Base-by-base conservation (phyloP, 1,140 invertebrate species). In the Lepidurus arcticus region DNA sequence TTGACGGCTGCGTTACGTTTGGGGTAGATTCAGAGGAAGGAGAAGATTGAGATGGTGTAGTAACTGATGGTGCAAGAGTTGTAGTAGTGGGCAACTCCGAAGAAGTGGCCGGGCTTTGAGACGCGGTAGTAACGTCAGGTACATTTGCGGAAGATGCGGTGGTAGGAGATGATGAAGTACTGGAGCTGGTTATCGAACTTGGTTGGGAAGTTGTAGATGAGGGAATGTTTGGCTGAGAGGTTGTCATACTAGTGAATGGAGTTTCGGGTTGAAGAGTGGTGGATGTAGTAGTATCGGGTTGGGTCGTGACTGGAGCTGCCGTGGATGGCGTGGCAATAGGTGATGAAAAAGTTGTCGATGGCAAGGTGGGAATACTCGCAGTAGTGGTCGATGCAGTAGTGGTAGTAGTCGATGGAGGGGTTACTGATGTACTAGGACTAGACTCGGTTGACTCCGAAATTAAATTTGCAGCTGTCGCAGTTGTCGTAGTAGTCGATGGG, bases 1-100 rank as follows among this genome's bases (percentile, higher is more conserved):
- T 43, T 74, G 26, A 13, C 10, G 10, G 1, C 7, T 80, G 47
- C 74, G 76, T 79, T 11, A 76, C 34, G 34, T 34, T 75, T 74
- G 80, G 78, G 1, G 80, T 77, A 73, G 74, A 78, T 79, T 76
- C 74, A 34, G 80, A 76, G 74, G 53, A 44, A 7, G 76, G 73
- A 24, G 77, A n/a, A 16, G 81, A 43, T 42, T 26, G 73, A 21
- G 78, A 79, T 34, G 80, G 73, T 7, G 76, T 16, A n/a, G 34
- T 73, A 13, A 42, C 11, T 34, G n/a, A n/a, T n/a, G 79, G 75
- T 13, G 77, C 42, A 45, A 77, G 44, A 65, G 81, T 75, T 44
- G 77, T 42, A 21, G 75, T 78, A 16, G 42, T 42, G 7, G 7
- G 45, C 44, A n/a, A 34, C 21, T 65, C 53, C 1, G 42, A 44